Conservation (phyloP, 2,888 invertebrate species). For the Dicyrtoma fusca region DNA sequence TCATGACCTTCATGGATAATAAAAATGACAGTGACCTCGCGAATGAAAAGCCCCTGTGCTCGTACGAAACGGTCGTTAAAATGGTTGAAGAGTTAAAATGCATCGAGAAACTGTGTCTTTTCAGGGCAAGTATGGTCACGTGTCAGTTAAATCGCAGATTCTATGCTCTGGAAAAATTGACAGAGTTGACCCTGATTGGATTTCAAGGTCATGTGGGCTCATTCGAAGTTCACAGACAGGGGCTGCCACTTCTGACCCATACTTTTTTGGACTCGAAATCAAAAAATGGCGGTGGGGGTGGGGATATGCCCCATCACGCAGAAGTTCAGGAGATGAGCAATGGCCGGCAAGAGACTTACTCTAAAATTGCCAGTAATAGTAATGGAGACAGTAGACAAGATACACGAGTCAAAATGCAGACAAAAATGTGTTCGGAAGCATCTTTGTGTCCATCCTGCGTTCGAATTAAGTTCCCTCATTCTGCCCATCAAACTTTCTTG, state of each 20-base stretch:
- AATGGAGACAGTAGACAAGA: too few species aligned
- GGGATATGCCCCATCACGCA: too few species aligned
- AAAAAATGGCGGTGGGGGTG: not conserved
- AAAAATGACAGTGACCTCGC: too few species aligned
- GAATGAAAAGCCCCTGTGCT: conserved; percentile 10
- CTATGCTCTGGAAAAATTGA: not conserved
- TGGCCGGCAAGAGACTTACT: too few species aligned
- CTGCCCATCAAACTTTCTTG: not conserved
- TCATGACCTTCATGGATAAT: conserved; percentile 16
- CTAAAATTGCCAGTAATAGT: too few species aligned
- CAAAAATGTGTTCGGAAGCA: conserved; percentile 24
- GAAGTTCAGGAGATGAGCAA: too few species aligned
- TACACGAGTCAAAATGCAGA: too few species aligned
- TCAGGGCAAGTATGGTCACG: conserved; percentile 24
- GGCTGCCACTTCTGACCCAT: not conserved
- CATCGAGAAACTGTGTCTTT: conserved; percentile 12
- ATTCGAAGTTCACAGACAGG: not conserved
- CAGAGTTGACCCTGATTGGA: conserved; percentile 17
- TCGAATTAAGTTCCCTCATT: conserved; percentile 2
- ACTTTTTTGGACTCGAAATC: not conserved
- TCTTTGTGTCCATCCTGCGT: conserved; percentile 22
- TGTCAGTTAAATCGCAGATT: conserved; percentile 2
- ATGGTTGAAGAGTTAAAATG: not conserved
- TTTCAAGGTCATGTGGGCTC: conserved; percentile 11
- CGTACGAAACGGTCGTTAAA: not conserved